phyloP scores from a whole-genome alignment of 2,797 vertebrate species.

The Hemitrygon akajei region DNA sequence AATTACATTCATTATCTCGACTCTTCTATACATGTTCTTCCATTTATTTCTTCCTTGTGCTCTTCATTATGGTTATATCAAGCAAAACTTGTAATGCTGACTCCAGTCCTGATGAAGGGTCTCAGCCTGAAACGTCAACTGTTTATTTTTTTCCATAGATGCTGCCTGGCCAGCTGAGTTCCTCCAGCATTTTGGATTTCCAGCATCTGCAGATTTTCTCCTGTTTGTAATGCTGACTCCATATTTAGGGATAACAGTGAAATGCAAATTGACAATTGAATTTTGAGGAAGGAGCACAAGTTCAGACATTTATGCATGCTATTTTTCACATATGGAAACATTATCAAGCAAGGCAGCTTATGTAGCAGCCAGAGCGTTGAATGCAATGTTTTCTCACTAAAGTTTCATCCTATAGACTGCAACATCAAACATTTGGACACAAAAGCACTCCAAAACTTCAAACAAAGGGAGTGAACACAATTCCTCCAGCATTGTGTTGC shows the following conservation, averaged over 20 bases:
- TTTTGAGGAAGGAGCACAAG: not conserved
- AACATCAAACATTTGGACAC: not conserved
- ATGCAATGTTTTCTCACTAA: not conserved
- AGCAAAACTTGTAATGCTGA: not conserved
- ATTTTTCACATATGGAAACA: not conserved
- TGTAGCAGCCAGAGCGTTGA: not conserved
- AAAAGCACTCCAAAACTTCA: not conserved
- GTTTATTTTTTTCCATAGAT: too few relatives aligned
- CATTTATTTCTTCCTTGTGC: not conserved
- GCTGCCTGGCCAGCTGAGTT: too few relatives aligned
- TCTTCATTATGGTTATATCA: not conserved
- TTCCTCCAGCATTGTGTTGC: too few relatives aligned
- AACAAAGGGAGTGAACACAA: not conserved
- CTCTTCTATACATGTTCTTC: not conserved
- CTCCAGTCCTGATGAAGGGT: too few relatives aligned
- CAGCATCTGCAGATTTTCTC: too few relatives aligned
- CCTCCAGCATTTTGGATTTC: too few relatives aligned
- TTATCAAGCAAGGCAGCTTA: not conserved
- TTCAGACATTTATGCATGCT: not conserved
- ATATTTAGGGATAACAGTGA: not conserved
- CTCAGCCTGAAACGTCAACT: too few relatives aligned
- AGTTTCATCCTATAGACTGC: not conserved
- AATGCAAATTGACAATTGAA: not conserved
- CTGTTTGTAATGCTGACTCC: too few relatives aligned
- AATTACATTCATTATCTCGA: too few relatives aligned